Base-by-base conservation (phyloP, 1,140 invertebrate species). In the Euura saliciscinereae region DNA sequence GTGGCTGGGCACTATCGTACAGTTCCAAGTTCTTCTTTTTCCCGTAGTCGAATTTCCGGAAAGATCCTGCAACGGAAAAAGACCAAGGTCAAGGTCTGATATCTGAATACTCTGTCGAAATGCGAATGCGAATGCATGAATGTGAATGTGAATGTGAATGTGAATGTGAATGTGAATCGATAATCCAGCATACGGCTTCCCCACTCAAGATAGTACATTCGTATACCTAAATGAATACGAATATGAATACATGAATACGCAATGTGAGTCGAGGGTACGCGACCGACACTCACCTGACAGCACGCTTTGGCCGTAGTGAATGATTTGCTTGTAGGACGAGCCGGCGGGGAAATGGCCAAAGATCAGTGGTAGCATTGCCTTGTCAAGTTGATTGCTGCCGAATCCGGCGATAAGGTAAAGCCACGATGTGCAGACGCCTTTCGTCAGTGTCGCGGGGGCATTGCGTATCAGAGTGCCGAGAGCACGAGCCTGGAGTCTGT, bases 331-430 rank as follows among this genome's bases (percentile, higher is more conserved):
- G 0, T 90, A 88, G 0, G 94, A 95, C 2, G 93, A 90, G 2
- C 94, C 94, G 43, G 93, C 91, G 0, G 94, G 94, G 73, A 91
- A 91, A 77, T 95, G 93, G 10, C 88, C 87, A 44, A 92, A 82
- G 76, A 93, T 93, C 0, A 93, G 83, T 4, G 90, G 87, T 1
- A 91, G 68, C 78, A 90, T 88, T 5, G 82, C 78, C 66, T 88
- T 85, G 44, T 87, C 85, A 7, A 87, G 69, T 43, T 87, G 86
- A 78, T 88, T 79, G 44, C 84, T 88, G n/a, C 83, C 85, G 67
- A 86, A 88, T 65, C 85, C 85, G 51, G 84, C 85, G 2, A 88
- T 78, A 6, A 86, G 44, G 69, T 84, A 79, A 72, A 86, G 84
- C 83, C 84, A 86, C 42, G 77, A 81, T 45, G 77, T 78, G 68